phyloP scores from a whole-genome alignment of 2,113 vertebrate species.

The Nerophis lumbriciformis region DNA sequence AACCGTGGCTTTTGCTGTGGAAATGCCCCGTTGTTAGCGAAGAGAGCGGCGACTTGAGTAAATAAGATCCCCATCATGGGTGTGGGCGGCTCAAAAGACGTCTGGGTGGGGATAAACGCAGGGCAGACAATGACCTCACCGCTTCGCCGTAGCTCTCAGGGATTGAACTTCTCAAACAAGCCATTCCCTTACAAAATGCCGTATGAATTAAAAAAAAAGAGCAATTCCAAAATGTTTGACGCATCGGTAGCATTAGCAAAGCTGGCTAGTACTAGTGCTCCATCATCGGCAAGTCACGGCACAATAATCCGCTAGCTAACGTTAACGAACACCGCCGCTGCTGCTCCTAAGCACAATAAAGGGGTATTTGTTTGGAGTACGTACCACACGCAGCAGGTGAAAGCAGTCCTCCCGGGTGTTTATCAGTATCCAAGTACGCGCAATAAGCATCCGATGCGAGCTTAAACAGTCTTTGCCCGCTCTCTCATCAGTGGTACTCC shows the following conservation, averaged over 20 bases:
- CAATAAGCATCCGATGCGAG: slow-evolving; percentile 24
- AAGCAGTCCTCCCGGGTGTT: slow-evolving; percentile 17
- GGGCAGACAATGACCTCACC: slow-evolving; percentile 44
- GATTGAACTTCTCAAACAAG: neutral
- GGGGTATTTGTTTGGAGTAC: slow-evolving; percentile 9
- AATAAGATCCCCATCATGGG: slow-evolving; percentile 54
- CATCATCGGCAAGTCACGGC: slow-evolving; percentile 66
- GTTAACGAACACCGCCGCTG: slow-evolving; percentile 26
- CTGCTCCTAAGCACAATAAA: neutral
- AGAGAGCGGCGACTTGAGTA: slow-evolving; percentile 23
- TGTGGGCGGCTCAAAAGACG: slow-evolving; percentile 57
- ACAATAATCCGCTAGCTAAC: slow-evolving; percentile 71
- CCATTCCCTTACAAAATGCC: neutral
- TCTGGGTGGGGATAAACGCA: slow-evolving; percentile 47
- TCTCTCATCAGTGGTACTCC: slow-evolving; percentile 70
- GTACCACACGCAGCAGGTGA: slow-evolving; percentile 53
- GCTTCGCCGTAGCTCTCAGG: neutral
- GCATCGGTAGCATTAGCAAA: slow-evolving; percentile 48
- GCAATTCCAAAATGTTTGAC: neutral
- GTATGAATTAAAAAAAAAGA: too few relatives aligned
- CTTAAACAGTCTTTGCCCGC: slow-evolving; percentile 26
- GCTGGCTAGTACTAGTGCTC: slow-evolving; percentile 43
- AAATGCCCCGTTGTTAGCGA: neutral
- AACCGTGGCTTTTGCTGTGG: too few relatives aligned
- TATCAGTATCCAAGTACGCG: slow-evolving; percentile 22